Percentiles rank a stretch among this genome's conserved stretches.
These are phyloP conservation scores for Eupeodes luniger DNA, from an alignment of 2,888 invertebrate genomes.

Conservation along the genomic window DNA sequence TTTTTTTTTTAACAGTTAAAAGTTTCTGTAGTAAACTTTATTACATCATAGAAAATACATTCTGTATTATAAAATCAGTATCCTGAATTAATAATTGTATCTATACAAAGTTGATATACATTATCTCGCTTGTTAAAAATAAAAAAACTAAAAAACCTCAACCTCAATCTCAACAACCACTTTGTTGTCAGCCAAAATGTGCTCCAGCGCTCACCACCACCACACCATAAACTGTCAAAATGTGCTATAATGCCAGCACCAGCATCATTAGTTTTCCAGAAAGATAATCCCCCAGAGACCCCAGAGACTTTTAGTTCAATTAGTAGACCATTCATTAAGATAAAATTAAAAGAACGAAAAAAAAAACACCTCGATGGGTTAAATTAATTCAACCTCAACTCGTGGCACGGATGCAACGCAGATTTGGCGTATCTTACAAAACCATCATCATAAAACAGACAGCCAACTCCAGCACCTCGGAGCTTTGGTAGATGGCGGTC, in stretches of 20 bases:
- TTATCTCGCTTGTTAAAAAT: not conserved
- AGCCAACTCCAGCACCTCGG: not conserved
- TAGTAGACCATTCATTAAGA: slow-evolving; percentile 58
- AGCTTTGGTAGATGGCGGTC: not conserved
- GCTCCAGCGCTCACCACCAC: not conserved
- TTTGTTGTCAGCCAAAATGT: slow-evolving; percentile 45
- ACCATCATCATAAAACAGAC: not conserved
- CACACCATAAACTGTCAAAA: slow-evolving; percentile 41
- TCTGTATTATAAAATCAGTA: no score
- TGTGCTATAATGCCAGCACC: slow-evolving; percentile 31
- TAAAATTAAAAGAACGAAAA: not conserved
- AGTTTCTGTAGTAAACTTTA: no score
- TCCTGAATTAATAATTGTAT: no score
- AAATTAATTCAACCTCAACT: slow-evolving; percentile 49
- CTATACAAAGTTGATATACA: no score
- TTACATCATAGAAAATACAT: no score
- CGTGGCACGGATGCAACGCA: slow-evolving; percentile 25
- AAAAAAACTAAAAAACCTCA: not conserved
- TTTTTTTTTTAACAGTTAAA: no score
- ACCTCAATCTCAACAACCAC: slow-evolving; percentile 25
- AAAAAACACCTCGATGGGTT: slow-evolving; percentile 34
- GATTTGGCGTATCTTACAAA: slow-evolving; percentile 39
- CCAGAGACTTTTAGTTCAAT: slow-evolving; percentile 56
- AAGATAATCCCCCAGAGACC: slow-evolving; percentile 57
- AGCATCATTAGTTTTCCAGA: slow-evolving; percentile 56